phyloP scores from a whole-genome alignment of 2,113 vertebrate genomes.

The Erinaceus europaeus region DNA sequence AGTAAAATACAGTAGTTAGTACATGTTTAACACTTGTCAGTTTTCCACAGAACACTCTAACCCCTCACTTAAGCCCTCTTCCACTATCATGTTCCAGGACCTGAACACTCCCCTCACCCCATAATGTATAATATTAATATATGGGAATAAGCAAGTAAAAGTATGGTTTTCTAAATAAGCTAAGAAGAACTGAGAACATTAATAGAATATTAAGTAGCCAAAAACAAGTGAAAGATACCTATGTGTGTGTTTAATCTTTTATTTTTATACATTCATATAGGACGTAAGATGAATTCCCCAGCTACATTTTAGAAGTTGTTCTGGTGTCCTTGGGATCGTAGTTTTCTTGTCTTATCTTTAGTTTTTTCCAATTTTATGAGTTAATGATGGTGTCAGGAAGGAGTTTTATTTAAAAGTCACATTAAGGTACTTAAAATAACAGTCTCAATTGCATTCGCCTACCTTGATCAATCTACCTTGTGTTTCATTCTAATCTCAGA shows the following conservation, averaged over 20 bases:
- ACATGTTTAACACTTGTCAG: no score
- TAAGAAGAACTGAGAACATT: not conserved
- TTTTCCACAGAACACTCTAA: no score
- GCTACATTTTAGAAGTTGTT: not conserved
- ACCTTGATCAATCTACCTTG: not conserved
- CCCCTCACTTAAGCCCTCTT: no score
- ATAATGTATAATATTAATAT: conserved; percentile 1
- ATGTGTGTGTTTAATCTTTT: not conserved
- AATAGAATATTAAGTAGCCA: not conserved
- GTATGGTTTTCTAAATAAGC: no score
- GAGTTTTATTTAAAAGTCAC: not conserved
- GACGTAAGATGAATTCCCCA: not conserved
- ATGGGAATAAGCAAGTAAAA: no score
- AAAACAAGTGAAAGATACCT: not conserved
- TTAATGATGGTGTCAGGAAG: not conserved
- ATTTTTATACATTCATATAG: not conserved
- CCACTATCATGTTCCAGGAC: no score
- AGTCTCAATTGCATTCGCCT: not conserved
- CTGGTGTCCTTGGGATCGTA: not conserved
- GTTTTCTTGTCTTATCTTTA: not conserved
- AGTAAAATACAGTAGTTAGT: no score
- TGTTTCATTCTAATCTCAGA: not conserved
- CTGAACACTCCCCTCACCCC: no score
- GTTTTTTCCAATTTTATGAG: not conserved
- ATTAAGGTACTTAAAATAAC: not conserved